Evolutionary conservation across 2,888 invertebrate species (phyloP).

Genomic region (Sclerodermus sp.): DNA sequence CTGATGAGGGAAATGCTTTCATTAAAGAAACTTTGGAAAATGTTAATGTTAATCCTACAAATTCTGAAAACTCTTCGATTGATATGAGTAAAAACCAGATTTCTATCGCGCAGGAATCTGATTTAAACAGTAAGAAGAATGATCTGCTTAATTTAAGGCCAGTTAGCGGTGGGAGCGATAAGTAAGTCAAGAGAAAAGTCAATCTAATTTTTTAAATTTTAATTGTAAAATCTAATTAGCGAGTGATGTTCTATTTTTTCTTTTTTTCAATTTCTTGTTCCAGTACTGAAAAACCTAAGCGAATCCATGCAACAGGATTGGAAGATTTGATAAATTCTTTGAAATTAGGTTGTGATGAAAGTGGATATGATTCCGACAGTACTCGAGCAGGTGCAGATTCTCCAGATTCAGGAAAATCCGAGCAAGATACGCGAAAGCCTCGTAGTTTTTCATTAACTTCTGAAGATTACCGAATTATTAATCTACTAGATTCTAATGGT

Average conservation of each 20-base stretch:
- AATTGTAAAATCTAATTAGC: too few species aligned
- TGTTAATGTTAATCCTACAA: constrained; percentile 8
- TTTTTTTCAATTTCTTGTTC: too few species aligned
- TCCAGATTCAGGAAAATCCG: constrained; percentile 56
- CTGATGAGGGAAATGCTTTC: constrained; percentile 32
- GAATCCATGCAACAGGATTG: constrained; percentile 31
- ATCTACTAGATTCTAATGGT: constrained; percentile 19
- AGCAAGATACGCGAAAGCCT: constrained; percentile 24
- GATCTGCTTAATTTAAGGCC: constrained; percentile 30
- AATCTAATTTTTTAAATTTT: too few species aligned
- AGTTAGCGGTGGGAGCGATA: too few species aligned
- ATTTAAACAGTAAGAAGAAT: constrained; percentile 36
- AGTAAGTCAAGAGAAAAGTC: too few species aligned
- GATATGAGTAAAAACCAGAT: constrained; percentile 16
- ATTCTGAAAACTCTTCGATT: constrained; percentile 8
- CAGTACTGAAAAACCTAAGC: constrained; percentile 13
- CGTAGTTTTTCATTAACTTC: constrained; percentile 47
- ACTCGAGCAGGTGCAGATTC: constrained; percentile 62
- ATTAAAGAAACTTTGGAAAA: constrained; percentile 33
- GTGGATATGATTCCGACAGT: constrained; percentile 66
- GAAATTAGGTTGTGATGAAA: constrained; percentile 60
- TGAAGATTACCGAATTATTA: constrained; percentile 45
- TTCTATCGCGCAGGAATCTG: constrained; percentile 16
- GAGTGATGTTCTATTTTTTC: too few species aligned
- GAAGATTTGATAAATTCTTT: constrained; percentile 52